Conservation (phyloP, 2,113 vertebrate genomes). For the Indri indri region DNA sequence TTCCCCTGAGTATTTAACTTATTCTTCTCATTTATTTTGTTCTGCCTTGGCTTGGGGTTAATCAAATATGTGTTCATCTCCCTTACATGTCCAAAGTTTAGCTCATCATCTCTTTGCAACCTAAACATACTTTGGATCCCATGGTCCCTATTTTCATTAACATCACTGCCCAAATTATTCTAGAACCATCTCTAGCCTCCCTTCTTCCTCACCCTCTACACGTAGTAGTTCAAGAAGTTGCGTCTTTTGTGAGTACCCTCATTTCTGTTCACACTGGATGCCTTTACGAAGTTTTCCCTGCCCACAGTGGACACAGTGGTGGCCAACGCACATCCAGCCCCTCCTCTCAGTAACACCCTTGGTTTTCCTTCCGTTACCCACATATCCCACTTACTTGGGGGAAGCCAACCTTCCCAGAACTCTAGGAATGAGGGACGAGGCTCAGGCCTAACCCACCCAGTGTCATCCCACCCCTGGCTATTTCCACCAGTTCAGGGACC, state of each 20-base stretch:
- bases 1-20: neutral
- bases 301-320: fast-evolving
- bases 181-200: neutral
- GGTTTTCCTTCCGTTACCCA: neutral
- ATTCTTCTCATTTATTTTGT: neutral
- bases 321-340: neutral
- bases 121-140: neutral
- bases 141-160: neutral
- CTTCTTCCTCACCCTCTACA: neutral
- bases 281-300: neutral
- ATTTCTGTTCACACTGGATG: neutral
- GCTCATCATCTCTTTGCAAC: neutral
- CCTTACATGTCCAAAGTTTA: neutral
- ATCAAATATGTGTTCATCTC: neutral
- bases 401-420: fast-evolving
- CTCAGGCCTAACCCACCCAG: too few species aligned
- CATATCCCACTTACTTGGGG: neutral
- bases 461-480: neutral
- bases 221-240: fast-evolving
- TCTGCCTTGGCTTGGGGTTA: neutral
- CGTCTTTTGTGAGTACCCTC: fast-evolving
- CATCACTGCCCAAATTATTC: neutral
- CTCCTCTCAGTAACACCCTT: neutral
- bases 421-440: neutral
- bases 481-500: neutral